Evolutionary conservation across 2,888 invertebrate genomes (phyloP), one percentile per base, ranked within the genome.

Genomic region (Acleris cristana): DNA sequence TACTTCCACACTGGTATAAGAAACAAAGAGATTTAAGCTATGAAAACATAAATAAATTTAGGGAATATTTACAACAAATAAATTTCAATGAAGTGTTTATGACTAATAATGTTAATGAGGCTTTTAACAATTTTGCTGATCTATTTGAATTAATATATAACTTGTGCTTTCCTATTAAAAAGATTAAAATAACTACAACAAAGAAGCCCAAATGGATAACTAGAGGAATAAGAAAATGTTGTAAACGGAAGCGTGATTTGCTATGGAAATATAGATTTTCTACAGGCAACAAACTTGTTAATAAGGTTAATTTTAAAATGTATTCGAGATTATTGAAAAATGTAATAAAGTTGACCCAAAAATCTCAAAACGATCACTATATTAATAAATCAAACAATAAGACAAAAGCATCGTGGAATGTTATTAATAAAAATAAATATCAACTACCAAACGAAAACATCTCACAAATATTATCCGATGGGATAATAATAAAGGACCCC

Each of bases 21-120:
- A 34, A 59, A 21, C 34, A 21, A 59, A 60, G 72, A 16, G 70
- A 72, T 57, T 73, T 63, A n/a, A 59, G 59, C 23, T 14, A 40
- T 14, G 66, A 71, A 52, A 73, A 73, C 54, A 26, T 71, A 23
- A 26, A n/a, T 19, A 74, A 69, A 65, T 73, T 73, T 63, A 49
- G 26, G 57, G 49, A 69, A 26, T 69, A 45, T 44, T 5, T 74
- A 19, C 19, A 45, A 44, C 58, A 55, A 16, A 16, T 72, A 30
- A 65, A 44, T 19, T 72, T 73, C 66, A 19, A 53, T 40, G 72
- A 72, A 23, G 55, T 71, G 21, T 74, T 71, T 45, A 26, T 18
- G 26, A 4, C 26, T 3, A 26, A 65, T 48, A 56, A 70, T 45
- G 55, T 70, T 23, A 69, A 71, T 59, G 55, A 59, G 21, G 71